Conservation (phyloP, 2,888 invertebrate species). For the Drosophila monieri region DNA sequence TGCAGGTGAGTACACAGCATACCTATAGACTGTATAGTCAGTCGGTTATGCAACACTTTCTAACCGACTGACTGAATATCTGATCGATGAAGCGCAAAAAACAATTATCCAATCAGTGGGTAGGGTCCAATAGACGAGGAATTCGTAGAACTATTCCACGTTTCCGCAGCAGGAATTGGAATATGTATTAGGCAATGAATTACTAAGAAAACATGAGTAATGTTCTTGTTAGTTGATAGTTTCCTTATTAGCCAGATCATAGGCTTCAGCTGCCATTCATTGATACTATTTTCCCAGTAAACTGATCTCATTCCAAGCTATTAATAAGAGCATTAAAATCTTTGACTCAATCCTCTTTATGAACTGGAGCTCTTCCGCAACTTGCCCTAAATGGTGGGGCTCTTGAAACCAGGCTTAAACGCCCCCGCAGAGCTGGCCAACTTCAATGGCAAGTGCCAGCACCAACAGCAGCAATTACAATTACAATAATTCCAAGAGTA, state of each 20-base stretch:
- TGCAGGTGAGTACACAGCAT: slow-evolving; percentile 85
- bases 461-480: slow-evolving; percentile 21
- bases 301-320: slow-evolving; percentile 4
- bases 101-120: slow-evolving; percentile 61
- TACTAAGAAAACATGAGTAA: background rate
- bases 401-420: slow-evolving; percentile 32
- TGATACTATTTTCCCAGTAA: background rate
- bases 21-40: background rate
- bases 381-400: slow-evolving; percentile 55
- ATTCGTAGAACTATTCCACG: slow-evolving; percentile 55
- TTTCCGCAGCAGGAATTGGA: slow-evolving; percentile 63
- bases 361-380: slow-evolving; percentile 57
- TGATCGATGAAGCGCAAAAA: slow-evolving; percentile 53
- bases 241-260: background rate
- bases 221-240: background rate
- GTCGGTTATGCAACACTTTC: slow-evolving; percentile 52
- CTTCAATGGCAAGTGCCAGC: slow-evolving; percentile 38
- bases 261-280: background rate
- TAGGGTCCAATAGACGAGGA: slow-evolving; percentile 22
- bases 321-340: slow-evolving; percentile 7
- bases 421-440: slow-evolving; percentile 19
- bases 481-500: slow-evolving; percentile 43
- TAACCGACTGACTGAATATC: slow-evolving; percentile 30
- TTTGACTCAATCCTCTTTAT: slow-evolving; percentile 21
- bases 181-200: slow-evolving; percentile 1